phyloP scores from a whole-genome alignment of 1,140 invertebrate genomes.

The Zaprionus gabonicus region DNA sequence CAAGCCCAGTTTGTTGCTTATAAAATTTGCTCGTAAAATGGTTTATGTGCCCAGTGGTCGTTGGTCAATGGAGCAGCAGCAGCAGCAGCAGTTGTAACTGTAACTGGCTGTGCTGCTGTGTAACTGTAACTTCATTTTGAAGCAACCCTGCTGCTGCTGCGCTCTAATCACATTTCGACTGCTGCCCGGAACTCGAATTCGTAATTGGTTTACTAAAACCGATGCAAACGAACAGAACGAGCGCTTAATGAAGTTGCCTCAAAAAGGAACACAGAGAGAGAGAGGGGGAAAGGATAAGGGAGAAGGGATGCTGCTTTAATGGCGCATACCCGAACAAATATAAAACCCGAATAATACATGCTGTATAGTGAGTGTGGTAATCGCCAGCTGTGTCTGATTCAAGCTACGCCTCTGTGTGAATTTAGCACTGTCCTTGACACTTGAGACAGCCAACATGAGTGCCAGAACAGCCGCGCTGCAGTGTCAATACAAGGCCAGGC shows the following conservation, averaged over 20 bases:
- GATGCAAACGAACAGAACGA: slow-evolving; percentile 28
- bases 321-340: neutral
- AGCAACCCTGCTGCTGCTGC: slow-evolving; percentile 39
- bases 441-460: slow-evolving; percentile 10
- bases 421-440: slow-evolving; percentile 31
- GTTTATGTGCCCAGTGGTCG: slow-evolving; percentile 56
- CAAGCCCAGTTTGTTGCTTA: slow-evolving; percentile 62
- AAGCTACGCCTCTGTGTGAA: neutral
- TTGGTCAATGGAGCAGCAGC: slow-evolving; percentile 13
- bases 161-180: slow-evolving; percentile 77
- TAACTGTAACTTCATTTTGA: slow-evolving; percentile 39
- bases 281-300: neutral
- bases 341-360: neutral
- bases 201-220: slow-evolving; percentile 73
- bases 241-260: slow-evolving; percentile 67
- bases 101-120: neutral
- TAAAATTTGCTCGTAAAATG: slow-evolving; percentile 69
- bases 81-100: neutral
- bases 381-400: slow-evolving; percentile 13
- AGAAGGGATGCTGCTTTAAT: neutral
- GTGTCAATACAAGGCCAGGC: slow-evolving; percentile 3
- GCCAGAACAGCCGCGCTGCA: neutral
- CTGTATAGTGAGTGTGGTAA: neutral
- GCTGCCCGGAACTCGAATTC: slow-evolving; percentile 28
- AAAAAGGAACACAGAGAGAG: neutral